Conservation (phyloP, 1,140 invertebrate genomes). For the Leptestheria dahalacensis region DNA sequence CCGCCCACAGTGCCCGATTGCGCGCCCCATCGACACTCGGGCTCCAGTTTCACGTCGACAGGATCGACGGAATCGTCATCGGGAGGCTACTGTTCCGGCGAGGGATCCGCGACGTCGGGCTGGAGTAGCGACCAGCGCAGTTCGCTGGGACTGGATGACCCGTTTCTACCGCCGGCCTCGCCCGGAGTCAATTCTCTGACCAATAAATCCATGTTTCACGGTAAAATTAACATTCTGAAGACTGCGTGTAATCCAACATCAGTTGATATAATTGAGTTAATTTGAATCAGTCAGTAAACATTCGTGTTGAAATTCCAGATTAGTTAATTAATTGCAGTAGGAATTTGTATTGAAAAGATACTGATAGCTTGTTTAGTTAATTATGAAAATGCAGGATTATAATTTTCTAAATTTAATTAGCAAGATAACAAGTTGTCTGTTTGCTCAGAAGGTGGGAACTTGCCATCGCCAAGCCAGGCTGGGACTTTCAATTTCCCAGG, state of each 20-base stretch:
- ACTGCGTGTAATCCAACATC: too few relatives aligned
- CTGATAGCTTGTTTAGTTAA: background rate
- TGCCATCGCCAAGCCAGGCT: background rate
- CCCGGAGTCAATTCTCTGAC: background rate
- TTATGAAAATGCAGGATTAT: background rate
- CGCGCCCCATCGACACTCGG: constrained; percentile 18
- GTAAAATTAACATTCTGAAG: background rate
- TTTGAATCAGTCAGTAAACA: too few relatives aligned
- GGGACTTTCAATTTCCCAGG: background rate
- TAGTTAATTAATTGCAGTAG: background rate
- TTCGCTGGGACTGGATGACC: constrained; percentile 12
- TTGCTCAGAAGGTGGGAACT: background rate
- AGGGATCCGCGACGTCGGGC: constrained; percentile 10
- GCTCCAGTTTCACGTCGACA: background rate
- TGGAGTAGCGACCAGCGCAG: constrained; percentile 24
- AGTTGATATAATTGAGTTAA: too few relatives aligned
- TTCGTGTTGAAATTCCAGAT: too few relatives aligned
- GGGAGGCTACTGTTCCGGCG: constrained; percentile 19
- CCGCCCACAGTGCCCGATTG: constrained; percentile 61
- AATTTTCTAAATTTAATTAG: background rate
- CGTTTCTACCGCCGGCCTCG: constrained; percentile 8
- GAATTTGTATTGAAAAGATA: too few relatives aligned
- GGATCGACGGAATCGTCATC: constrained; percentile 48
- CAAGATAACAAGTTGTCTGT: background rate
- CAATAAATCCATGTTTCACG: background rate